These are phyloP conservation scores for Actinemys pallida DNA, from an alignment of 2,113 vertebrate species.

Conservation along the genomic window DNA sequence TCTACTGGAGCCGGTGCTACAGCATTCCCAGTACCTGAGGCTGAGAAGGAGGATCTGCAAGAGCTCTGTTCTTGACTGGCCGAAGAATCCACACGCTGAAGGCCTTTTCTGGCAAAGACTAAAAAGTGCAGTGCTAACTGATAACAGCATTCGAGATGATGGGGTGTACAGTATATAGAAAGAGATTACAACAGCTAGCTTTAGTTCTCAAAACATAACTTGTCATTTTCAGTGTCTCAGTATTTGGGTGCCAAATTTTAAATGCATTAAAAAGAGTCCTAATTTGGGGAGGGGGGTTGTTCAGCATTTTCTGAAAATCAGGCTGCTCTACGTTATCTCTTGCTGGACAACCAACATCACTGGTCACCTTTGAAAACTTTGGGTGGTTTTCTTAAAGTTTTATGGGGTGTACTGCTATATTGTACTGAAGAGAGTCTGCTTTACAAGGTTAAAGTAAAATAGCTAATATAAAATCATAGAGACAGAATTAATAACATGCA, in stretches of 20 bases:
- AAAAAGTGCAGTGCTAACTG: constrained; percentile 75
- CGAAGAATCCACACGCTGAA: constrained; percentile 80
- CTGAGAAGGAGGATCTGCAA: constrained; percentile 82
- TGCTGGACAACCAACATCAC: neutral
- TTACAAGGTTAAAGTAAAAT: neutral
- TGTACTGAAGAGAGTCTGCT: neutral
- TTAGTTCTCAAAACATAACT: neutral
- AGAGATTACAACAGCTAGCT: too few species aligned
- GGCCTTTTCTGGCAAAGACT: constrained; percentile 86
- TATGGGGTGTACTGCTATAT: neutral
- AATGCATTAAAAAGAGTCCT: neutral
- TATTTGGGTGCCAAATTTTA: neutral
- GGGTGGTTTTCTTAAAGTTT: neutral
- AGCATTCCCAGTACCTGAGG: constrained; percentile 85
- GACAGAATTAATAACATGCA: neutral
- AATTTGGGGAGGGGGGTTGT: neutral
- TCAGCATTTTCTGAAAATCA: neutral
- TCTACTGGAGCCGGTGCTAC: constrained; percentile 86
- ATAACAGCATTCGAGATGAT: constrained; percentile 85
- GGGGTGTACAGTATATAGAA: constrained; percentile 76
- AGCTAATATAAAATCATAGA: neutral
- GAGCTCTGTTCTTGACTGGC: constrained; percentile 87
- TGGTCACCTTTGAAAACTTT: neutral
- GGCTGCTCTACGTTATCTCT: neutral
- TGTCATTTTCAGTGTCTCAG: neutral